Base-by-base conservation (phyloP, 2,888 invertebrate genomes). In the Toxonevra muliebris region DNA sequence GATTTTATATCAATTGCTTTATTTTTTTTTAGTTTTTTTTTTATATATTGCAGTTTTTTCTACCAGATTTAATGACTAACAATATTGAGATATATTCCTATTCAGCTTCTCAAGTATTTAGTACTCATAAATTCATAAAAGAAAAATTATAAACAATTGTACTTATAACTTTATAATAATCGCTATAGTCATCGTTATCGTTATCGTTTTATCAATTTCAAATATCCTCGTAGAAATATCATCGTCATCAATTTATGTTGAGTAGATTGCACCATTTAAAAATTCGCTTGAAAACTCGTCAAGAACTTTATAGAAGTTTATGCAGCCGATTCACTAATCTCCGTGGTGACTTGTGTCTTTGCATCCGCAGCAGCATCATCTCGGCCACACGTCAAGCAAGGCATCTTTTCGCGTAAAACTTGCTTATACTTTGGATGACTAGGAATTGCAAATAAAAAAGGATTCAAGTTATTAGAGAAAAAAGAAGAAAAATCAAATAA, bases 371-470 rank as follows among this genome's bases (percentile, higher is more conserved):
- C 71, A 19, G 72, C 42, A 9, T 79, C 78, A 30, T 79, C 76
- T 66, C 76, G 79, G 75, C 79, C 80, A 71, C 89, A 89, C 43
- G 87, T 86, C 75, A 90, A 80, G 73, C 89, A 89, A 53, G 91
- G 91, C 84, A 90, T 88, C 79, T 87, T 88, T 80, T 88, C 86
- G 76, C 86, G 84, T 50, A 91, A 84, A 15, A 89, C 90, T 63
- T 87, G 87, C 75, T 89, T 87, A 79, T 89, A 90, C 76, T 88
- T 89, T 9, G 89, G 89, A 81, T 90, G 89, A 76, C 89, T 89
- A 61, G 12, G 66, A 66, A 19, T 3, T 4, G 4, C 65, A 15
- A n/a, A 54, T n/a, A 11, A 61, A 41, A 41, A 8, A 54, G 20
- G 52, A 48, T 13, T 30, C 8, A 42, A 19, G 50, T n/a, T 17